phyloP scores from a whole-genome alignment of 2,797 vertebrate genomes.

The Acipenser ruthenus region DNA sequence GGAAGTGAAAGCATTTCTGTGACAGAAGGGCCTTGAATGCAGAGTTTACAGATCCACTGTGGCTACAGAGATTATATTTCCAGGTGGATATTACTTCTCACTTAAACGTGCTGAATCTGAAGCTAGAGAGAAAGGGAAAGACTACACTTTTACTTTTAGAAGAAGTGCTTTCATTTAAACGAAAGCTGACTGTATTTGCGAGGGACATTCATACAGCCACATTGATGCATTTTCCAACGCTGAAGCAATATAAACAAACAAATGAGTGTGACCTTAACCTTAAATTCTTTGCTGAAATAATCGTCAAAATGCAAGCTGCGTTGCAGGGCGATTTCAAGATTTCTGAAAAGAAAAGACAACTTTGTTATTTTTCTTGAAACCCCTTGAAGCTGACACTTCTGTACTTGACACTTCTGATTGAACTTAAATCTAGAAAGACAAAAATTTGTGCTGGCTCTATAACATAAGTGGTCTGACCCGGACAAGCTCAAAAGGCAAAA shows the following conservation, averaged over 20 bases:
- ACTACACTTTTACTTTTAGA: background rate
- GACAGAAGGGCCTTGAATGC: no score
- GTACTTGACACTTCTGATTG: background rate
- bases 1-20: no score
- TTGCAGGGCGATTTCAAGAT: background rate
- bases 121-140: no score
- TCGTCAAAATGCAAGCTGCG: background rate
- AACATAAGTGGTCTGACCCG: background rate
- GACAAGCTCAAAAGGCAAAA: background rate
- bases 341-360: background rate
- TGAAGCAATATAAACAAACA: background rate
- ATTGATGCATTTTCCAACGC: background rate
- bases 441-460: background rate
- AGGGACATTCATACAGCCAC: background rate
- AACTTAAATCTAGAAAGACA: background rate
- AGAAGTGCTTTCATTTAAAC: background rate
- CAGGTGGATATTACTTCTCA: no score
- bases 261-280: background rate
- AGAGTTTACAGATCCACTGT: no score
- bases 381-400: background rate
- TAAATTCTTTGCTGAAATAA: background rate
- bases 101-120: no score
- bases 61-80: no score
- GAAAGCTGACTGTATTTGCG: background rate
- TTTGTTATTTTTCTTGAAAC: background rate